phyloP scores from a whole-genome alignment of 2,113 vertebrate genomes.

The Paralichthys olivaceus region DNA sequence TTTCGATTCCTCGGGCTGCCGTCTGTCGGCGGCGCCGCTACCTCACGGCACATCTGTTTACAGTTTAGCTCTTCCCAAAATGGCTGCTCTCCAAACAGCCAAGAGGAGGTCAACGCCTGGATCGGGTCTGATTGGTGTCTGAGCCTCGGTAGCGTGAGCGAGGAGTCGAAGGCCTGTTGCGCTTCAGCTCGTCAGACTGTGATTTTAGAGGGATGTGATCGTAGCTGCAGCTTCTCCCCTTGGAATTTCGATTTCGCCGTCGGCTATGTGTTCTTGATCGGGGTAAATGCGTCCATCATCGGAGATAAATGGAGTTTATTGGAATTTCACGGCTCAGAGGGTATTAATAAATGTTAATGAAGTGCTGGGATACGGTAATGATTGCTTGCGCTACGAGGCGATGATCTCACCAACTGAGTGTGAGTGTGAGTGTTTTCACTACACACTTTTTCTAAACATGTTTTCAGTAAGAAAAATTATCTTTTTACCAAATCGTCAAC shows the following conservation, averaged over 20 bases:
- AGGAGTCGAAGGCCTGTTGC: too few relatives aligned
- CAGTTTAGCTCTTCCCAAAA: slow-evolving; percentile 7
- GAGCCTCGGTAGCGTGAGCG: not conserved
- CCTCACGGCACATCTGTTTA: slow-evolving; percentile 37
- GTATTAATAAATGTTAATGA: slow-evolving; percentile 68
- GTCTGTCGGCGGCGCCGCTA: not conserved
- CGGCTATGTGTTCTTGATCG: slow-evolving; percentile 10
- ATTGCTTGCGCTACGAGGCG: slow-evolving; percentile 22
- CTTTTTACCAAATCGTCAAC: too few relatives aligned
- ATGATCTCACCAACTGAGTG: too few relatives aligned
- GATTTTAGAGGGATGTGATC: not conserved
- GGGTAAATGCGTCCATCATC: slow-evolving; percentile 40
- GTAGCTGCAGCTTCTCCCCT: not conserved
- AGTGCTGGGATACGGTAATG: slow-evolving; percentile 56
- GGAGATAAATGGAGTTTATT: slow-evolving; percentile 60
- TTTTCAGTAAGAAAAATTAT: too few relatives aligned
- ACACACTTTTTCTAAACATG: too few relatives aligned
- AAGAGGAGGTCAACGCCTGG: not conserved
- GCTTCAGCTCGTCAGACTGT: not conserved
- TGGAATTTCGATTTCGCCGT: not conserved
- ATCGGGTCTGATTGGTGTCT: slow-evolving; percentile 13
- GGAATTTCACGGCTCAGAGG: slow-evolving; percentile 67
- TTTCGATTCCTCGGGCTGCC: slow-evolving; percentile 3
- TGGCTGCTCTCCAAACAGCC: slow-evolving; percentile 18
- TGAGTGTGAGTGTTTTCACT: not conserved